phyloP scores from a whole-genome alignment of 2,797 vertebrate species.

The Octomys mimax region DNA sequence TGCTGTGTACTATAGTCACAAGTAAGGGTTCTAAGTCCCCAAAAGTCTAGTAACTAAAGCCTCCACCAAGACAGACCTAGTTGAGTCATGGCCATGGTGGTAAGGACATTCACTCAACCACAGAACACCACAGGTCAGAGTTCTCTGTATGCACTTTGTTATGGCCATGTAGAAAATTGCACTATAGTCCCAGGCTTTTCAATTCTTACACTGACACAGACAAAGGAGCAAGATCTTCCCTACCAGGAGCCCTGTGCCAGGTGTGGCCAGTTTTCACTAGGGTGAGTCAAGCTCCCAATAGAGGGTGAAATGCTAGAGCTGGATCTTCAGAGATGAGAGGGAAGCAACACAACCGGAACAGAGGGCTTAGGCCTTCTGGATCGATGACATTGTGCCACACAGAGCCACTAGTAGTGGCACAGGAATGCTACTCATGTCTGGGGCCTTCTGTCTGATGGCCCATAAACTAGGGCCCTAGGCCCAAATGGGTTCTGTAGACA shows the following conservation, averaged over 20 bases:
- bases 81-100: not conserved
- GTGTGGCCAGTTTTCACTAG: not conserved
- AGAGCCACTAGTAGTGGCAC: not conserved
- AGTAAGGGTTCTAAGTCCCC: conserved; percentile 22
- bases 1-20: not conserved
- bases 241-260: not conserved
- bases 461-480: not conserved
- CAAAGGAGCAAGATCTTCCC: not conserved
- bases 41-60: not conserved
- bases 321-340: not conserved
- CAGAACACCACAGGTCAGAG: not conserved
- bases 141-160: not conserved
- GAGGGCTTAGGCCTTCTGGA: not conserved
- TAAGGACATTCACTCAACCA: not conserved
- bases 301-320: not conserved
- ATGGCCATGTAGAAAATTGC: not conserved
- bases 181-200: not conserved
- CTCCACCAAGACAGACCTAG: not conserved
- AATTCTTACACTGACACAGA: not conserved
- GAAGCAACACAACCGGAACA: not conserved
- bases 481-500: rapidly evolving
- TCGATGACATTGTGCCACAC: not conserved
- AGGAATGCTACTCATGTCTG: not conserved
- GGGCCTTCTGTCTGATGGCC: not conserved
- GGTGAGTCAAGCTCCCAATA: not conserved